Evolutionary conservation across 2,888 invertebrate genomes (phyloP), one percentile per base, ranked within the genome.

Genomic region (Cephus sareptanus): DNA sequence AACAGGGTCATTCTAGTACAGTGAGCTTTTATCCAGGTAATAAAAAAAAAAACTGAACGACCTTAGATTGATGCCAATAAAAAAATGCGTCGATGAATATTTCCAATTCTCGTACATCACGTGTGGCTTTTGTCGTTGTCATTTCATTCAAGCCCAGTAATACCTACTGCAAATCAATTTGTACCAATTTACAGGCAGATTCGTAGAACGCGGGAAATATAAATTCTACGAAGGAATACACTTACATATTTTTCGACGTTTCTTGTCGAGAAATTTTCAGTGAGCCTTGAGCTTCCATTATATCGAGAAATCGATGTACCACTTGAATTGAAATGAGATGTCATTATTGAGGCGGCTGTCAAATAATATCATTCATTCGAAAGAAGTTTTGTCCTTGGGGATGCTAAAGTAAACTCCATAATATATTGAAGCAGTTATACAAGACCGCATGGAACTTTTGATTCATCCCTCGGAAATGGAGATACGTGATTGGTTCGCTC

Each of bases 1-100:
- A 75, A 70, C 75, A 69, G 76, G 56, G 73, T 77, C 15, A 80
- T 76, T 56, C 73, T 80, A 11, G 76, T 79, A 13, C 71, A 70
- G 30, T 75, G 69, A 77, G n/a, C 34, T 15, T 33, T 73, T 34
- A 9, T 73, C 33, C 6, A 23, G 56, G 2, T 56, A 56, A 56
- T 23, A 23, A 56, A 9, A 23, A 23, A 23, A 56, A 56, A 15
- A 23, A 0, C 23, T 56, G 56, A 56, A 56, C 9, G 23, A 56
- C 9, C 56, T 9, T 56, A 9, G 1, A 23, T 56, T 2, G 9
- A 56, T 15, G 23, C 23, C 0, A 6, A 56, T 23, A 0, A 23
- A 23, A 23, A 56, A 56, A 9, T 56, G 23, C 2, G 0, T 23
- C 23, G 0, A 23, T 23, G 9, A 56, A 56, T 9, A 23, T 56